These are phyloP conservation scores for Callospermophilus lateralis DNA, from an alignment of 2,113 vertebrate species.

Conservation along the genomic window DNA sequence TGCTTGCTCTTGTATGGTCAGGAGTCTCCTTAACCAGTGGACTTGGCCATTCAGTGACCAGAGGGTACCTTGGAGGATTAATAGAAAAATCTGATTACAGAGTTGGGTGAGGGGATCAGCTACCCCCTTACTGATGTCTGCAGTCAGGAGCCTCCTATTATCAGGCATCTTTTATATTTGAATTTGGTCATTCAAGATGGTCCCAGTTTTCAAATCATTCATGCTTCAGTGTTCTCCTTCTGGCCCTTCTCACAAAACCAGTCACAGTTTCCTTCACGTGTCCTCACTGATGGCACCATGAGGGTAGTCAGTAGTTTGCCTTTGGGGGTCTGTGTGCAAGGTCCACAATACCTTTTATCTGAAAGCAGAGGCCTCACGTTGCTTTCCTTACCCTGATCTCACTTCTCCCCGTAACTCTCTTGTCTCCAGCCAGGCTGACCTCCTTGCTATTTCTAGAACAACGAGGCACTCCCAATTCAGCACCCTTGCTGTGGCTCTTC, in stretches of 20 bases:
- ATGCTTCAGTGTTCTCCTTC: not conserved
- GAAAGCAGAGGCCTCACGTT: not conserved
- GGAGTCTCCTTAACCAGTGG: not conserved
- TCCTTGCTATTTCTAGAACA: not conserved
- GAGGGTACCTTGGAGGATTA: not conserved
- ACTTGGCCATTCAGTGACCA: not conserved
- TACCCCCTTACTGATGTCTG: not conserved
- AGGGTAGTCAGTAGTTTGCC: not conserved
- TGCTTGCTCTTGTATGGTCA: not conserved
- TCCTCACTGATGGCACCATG: not conserved
- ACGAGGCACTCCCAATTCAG: fast-evolving
- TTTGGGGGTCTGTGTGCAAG: not conserved
- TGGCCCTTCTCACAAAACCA: not conserved
- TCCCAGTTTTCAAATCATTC: not conserved
- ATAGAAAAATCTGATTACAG: not conserved
- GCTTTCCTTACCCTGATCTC: not conserved
- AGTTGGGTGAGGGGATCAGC: not conserved
- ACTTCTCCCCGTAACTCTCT: not conserved
- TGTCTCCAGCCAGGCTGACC: not conserved
- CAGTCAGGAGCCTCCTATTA: not conserved
- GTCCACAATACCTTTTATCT: not conserved
- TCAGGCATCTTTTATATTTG: not conserved
- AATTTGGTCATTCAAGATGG: not conserved
- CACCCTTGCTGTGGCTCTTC: not conserved
- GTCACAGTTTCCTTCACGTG: not conserved